These are phyloP conservation scores for Callocephalon fimbriatum DNA, from an alignment of 2,113 vertebrate genomes.

Conservation along the genomic window DNA sequence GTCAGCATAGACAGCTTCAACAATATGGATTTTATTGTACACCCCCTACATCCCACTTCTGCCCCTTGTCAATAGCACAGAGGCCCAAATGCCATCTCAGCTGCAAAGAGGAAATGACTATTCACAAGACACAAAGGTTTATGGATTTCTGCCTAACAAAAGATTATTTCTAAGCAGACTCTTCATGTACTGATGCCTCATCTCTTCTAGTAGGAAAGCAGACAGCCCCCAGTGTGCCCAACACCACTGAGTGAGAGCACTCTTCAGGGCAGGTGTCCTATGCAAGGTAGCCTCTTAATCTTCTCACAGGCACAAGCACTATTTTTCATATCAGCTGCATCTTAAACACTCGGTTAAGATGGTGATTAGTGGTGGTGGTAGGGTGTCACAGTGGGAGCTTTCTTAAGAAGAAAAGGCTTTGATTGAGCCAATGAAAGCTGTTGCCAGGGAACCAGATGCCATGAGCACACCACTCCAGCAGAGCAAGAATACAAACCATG, in stretches of 20 bases:
- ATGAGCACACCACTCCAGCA: conserved; percentile 81
- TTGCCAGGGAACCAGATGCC: conserved; percentile 87
- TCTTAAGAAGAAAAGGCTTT: conserved; percentile 85
- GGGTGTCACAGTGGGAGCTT: conserved; percentile 81
- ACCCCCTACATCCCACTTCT: conserved; percentile 48
- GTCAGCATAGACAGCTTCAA: conserved; percentile 44
- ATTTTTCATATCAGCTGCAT: conserved; percentile 80
- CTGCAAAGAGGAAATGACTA: conserved; percentile 69
- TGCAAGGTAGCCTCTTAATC: conserved; percentile 39
- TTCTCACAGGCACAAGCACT: conserved; percentile 44
- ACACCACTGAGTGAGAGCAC: background rate
- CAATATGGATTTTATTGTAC: conserved; percentile 77
- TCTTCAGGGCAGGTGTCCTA: conserved; percentile 64
- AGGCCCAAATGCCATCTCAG: conserved; percentile 21
- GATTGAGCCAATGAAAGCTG: conserved; percentile 85
- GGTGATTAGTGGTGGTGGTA: conserved; percentile 82
- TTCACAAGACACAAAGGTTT: conserved; percentile 69
- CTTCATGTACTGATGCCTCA: background rate
- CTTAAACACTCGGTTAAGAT: conserved; percentile 75
- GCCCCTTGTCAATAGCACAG: conserved; percentile 68
- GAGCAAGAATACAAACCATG: conserved; percentile 79
- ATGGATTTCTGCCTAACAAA: conserved; percentile 74
- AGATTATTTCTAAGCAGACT: conserved; percentile 54
- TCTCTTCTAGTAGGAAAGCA: background rate
- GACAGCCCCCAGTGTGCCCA: background rate